phyloP scores from a whole-genome alignment of 1,140 invertebrate genomes.

The Conus ventricosus region DNA sequence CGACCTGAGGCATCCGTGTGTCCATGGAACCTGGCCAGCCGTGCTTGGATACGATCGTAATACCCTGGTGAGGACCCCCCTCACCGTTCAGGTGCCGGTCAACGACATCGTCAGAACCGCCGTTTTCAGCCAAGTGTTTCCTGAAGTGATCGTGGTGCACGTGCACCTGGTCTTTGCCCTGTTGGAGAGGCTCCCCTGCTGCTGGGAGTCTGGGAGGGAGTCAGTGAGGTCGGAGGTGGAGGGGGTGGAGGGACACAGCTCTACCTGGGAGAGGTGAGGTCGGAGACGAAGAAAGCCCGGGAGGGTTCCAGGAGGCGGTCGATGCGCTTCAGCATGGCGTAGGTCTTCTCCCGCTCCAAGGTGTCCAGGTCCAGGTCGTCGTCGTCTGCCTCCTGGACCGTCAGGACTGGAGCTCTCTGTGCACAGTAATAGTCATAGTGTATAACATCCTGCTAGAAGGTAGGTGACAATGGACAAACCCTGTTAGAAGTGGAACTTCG shows the following conservation, averaged over 20 bases:
- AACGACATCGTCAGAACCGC: not conserved
- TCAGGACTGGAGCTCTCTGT: too few relatives aligned
- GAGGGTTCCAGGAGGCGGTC: constrained; percentile 24
- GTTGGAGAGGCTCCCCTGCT: not conserved
- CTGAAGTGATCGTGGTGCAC: not conserved
- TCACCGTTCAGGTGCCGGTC: too few relatives aligned
- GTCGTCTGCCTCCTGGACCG: not conserved
- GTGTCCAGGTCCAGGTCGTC: constrained; percentile 14
- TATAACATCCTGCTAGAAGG: too few relatives aligned
- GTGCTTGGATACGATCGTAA: not conserved
- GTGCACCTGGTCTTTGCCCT: not conserved
- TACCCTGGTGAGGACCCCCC: not conserved
- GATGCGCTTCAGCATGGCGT: constrained; percentile 35
- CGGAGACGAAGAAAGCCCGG: constrained; percentile 25
- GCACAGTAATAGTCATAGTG: too few relatives aligned
- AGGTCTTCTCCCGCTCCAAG: constrained; percentile 25
- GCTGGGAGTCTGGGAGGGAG: not conserved
- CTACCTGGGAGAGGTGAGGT: constrained; percentile 14
- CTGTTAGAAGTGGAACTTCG: too few relatives aligned
- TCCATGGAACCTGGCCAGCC: not conserved
- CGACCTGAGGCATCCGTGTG: not conserved
- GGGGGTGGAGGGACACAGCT: not conserved
- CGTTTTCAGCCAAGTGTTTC: not conserved
- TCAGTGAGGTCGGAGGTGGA: not conserved
- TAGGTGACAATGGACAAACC: too few relatives aligned